Evolutionary conservation across 2,113 vertebrate species (phyloP), one percentile per base, ranked within the genome.

Genomic region (Peromyscus leucopus): DNA sequence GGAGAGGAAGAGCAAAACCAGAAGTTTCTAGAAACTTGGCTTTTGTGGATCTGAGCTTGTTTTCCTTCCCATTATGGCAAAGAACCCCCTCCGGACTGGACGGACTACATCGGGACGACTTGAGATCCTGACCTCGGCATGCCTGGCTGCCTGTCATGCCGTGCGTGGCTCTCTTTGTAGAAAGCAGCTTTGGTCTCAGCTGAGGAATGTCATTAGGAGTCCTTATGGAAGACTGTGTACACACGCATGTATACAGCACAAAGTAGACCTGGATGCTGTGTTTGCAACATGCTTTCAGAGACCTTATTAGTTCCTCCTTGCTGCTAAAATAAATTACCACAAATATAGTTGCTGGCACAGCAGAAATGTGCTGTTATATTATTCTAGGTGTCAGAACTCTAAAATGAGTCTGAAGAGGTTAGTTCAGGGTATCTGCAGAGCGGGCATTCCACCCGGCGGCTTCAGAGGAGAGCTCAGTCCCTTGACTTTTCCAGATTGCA

Each of bases 161-260:
- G 61, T 57, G 51, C 31, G 61, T 57, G 51, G 33, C 8, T 51
- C 7, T 12, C 71, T 78, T 63, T n/a, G 39, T 31, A 55, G 7
- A 92, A 92, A 87, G 36, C 61, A 89, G 76, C 16, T 93, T 96
- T 97, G 94, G 83, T 75, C 88, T 93, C 93, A 59, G 85, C 90
- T 48, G 31, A 63, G 89, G 26, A 39, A 1, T 88, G 92, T 85
- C 76, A 72, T 65, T 36, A 76, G 84, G 39, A 86, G 69, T 63
- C 59, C 51, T 76, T 36, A 87, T 13, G 94, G 86, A 96, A 95
- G 90, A 51, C 71, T 16, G 39, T 85, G 92, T 82, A 31, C 24
- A 67, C 17, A 33, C 2, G 8, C 2, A 24, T 33, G 39, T 46
- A 65, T 10, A 31, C 8, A 21, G 31, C 28, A 48, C 11, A 9